These are phyloP conservation scores for Batillaria attramentaria DNA, from an alignment of 1,140 invertebrate species.

Conservation along the genomic window DNA sequence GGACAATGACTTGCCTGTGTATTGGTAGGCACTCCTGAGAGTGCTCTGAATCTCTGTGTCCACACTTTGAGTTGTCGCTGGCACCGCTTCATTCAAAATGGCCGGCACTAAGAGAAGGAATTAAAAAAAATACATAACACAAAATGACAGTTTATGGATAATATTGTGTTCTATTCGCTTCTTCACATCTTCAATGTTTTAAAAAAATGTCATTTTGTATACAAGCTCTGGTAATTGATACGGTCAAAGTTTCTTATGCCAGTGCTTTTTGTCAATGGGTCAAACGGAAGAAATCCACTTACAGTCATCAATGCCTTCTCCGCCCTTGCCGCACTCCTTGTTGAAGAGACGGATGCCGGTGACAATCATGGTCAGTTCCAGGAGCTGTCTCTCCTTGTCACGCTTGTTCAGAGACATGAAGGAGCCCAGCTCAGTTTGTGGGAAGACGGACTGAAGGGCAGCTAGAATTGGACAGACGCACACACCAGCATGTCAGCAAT, in stretches of 20 bases:
- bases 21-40: conserved; percentile 62
- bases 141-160: no score
- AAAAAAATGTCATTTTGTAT: no score
- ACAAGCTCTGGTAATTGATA: no score
- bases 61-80: conserved; percentile 71
- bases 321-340: conserved; percentile 73
- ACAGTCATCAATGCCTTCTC: conserved; percentile 73
- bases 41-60: conserved; percentile 69
- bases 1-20: conserved; percentile 63
- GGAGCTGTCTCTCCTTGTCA: conserved; percentile 71
- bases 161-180: no score
- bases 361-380: conserved; percentile 72
- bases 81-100: conserved; percentile 72
- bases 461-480: conserved; percentile 67
- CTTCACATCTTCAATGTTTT: no score
- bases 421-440: conserved; percentile 78
- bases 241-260: no score
- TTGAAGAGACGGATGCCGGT: conserved; percentile 73
- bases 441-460: conserved; percentile 83
- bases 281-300: conserved; percentile 53
- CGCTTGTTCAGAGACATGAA: conserved; percentile 76
- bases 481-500: not conserved
- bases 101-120: conserved; percentile 72
- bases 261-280: no score
- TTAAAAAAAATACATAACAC: no score